Conservation (phyloP, 2,888 invertebrate species). For the Ophion slaviceki region DNA sequence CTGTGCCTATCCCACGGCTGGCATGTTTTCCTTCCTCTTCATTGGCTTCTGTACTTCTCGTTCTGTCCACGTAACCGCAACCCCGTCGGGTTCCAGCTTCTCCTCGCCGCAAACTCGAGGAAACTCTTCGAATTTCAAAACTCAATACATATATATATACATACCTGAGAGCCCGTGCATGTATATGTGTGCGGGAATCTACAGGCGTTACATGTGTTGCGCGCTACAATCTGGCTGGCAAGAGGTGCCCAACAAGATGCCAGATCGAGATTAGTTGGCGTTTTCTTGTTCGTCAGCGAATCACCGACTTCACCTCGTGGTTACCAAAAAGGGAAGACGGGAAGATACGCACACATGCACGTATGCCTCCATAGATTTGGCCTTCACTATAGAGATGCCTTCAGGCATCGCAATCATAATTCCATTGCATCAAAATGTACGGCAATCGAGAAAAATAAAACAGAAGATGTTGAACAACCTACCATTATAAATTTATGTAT, state of each 20-base stretch:
- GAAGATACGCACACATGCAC: background rate
- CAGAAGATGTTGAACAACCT: background rate
- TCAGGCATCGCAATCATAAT: background rate
- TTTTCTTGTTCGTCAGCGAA: constrained; percentile 43
- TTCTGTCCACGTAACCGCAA: constrained; percentile 41
- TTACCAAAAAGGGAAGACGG: background rate
- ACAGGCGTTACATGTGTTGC: background rate
- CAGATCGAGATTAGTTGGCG: constrained; percentile 28
- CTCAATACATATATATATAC: background rate
- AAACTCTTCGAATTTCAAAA: constrained; percentile 54
- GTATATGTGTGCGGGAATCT: background rate
- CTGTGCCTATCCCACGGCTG: constrained; percentile 10
- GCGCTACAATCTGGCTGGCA: constrained; percentile 49
- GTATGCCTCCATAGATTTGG: background rate
- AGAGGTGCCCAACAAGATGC: constrained; percentile 17
- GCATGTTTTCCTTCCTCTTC: constrained; percentile 43
- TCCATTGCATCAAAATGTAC: background rate
- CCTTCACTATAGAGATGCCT: background rate
- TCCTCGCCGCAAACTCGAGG: constrained; percentile 43
- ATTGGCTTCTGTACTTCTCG: constrained; percentile 40
- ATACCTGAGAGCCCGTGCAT: background rate
- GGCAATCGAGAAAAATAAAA: background rate
- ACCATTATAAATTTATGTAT: background rate
- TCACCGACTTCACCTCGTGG: constrained; percentile 24
- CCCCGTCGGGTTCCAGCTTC: constrained; percentile 40